Percentiles rank a stretch among this genome's conserved stretches.
phyloP scores from a whole-genome alignment of 2,797 vertebrate genomes.

The Onychomys leucogaster region DNA sequence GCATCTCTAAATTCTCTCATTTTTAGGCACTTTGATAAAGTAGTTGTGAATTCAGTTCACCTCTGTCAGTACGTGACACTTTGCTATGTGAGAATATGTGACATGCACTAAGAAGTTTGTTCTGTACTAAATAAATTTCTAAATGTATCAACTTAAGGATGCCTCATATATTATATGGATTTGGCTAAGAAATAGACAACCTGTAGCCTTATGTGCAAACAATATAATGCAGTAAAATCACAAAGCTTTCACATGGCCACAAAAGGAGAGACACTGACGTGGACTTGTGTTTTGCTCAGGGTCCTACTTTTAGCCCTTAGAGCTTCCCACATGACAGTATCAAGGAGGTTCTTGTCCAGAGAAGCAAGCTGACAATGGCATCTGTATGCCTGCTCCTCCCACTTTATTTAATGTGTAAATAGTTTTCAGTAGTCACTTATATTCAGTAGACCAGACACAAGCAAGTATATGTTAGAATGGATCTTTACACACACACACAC shows the following conservation, averaged over 20 bases:
- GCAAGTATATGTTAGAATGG: not conserved
- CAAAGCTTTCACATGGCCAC: not conserved
- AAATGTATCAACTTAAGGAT: not conserved
- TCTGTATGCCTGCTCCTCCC: not conserved
- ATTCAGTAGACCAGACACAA: not conserved
- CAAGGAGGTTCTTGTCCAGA: not conserved
- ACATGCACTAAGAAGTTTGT: not conserved
- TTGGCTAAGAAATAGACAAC: not conserved
- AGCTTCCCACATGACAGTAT: accelerated
- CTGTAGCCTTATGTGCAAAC: not conserved
- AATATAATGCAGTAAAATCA: not conserved
- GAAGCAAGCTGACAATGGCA: accelerated
- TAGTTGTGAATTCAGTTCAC: not conserved
- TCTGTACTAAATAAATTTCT: not conserved
- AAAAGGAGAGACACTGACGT: not conserved
- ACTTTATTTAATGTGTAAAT: not conserved
- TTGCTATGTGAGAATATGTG: not conserved
- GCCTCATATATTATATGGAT: not conserved
- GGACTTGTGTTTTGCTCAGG: not conserved
- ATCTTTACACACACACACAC: too few species aligned
- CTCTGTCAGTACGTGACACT: not conserved
- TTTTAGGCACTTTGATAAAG: not conserved
- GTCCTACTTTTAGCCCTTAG: too few species aligned
- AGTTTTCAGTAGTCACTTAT: not conserved
- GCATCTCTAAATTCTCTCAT: not conserved